A percentile compares a stretch with the other conserved stretches of the same genome.
These are phyloP conservation scores for Toxotes jaculatrix DNA, from an alignment of 2,113 vertebrate genomes.

Conservation along the genomic window DNA sequence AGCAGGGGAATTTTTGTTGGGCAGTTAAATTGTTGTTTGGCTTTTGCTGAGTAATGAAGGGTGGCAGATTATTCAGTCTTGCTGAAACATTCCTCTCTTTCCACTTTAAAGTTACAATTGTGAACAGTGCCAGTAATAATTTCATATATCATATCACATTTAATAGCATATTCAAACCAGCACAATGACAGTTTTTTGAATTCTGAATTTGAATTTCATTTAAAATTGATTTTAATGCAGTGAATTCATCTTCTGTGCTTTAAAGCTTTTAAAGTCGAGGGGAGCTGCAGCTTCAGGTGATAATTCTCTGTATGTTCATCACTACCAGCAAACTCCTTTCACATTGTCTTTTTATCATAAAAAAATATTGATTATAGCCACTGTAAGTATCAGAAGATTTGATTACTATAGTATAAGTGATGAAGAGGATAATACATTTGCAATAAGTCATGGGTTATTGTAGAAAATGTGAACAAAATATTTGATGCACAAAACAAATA, in stretches of 20 bases:
- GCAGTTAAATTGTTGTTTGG: neutral
- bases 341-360: neutral
- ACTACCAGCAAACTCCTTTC: neutral
- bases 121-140: conserved; percentile 34
- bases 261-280: neutral
- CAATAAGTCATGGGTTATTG: neutral
- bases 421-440: neutral
- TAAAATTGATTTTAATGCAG: conserved; percentile 11
- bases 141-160: neutral
- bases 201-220: neutral
- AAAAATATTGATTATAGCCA: neutral
- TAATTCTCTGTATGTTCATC: neutral
- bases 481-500: neutral
- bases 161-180: conserved; percentile 44
- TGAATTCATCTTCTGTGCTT: conserved; percentile 22
- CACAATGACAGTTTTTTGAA: neutral
- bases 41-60: conserved; percentile 13
- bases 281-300: neutral
- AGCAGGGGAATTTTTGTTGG: neutral
- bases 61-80: conserved; percentile 22
- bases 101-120: conserved; percentile 25
- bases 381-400: conserved; percentile 12
- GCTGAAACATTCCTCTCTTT: conserved; percentile 65
- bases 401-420: neutral
- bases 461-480: neutral